These are phyloP conservation scores for Ploceus nigricollis DNA, from an alignment of 2,113 vertebrate species.

Conservation along the genomic window DNA sequence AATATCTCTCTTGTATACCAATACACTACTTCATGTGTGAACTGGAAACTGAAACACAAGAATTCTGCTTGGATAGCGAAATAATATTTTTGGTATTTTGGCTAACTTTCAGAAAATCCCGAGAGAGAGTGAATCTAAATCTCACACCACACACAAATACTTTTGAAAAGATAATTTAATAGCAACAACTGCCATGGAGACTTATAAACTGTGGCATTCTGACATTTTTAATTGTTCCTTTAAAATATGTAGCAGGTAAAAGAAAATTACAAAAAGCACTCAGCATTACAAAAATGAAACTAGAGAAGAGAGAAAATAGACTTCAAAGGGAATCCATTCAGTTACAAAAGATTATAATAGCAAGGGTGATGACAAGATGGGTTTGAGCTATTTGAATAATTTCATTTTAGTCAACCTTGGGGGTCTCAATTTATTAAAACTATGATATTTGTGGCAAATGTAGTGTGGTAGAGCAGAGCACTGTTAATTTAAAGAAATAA, in stretches of 20 bases:
- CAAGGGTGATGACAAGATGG: neutral
- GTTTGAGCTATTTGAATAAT: neutral
- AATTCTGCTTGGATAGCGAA: neutral
- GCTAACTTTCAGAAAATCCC: neutral
- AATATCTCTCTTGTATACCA: neutral
- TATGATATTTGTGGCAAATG: neutral
- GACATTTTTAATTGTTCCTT: neutral
- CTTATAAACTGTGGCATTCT: neutral
- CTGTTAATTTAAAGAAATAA: neutral
- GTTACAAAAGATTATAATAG: neutral
- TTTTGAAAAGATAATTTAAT: neutral
- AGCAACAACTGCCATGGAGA: neutral
- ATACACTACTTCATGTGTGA: neutral
- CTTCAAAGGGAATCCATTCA: neutral
- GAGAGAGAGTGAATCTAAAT: neutral
- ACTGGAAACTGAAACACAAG: neutral
- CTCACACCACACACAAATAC: neutral
- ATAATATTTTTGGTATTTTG: neutral
- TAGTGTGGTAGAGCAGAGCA: neutral
- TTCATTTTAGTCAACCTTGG: neutral
- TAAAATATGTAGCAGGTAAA: neutral
- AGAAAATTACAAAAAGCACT: neutral
- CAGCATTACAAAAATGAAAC: neutral
- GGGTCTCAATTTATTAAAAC: neutral
- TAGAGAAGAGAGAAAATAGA: neutral